Evolutionary conservation across 2,888 invertebrate genomes (phyloP), one percentile per base, ranked within the genome.

Genomic region (Drosophila helvetica): DNA sequence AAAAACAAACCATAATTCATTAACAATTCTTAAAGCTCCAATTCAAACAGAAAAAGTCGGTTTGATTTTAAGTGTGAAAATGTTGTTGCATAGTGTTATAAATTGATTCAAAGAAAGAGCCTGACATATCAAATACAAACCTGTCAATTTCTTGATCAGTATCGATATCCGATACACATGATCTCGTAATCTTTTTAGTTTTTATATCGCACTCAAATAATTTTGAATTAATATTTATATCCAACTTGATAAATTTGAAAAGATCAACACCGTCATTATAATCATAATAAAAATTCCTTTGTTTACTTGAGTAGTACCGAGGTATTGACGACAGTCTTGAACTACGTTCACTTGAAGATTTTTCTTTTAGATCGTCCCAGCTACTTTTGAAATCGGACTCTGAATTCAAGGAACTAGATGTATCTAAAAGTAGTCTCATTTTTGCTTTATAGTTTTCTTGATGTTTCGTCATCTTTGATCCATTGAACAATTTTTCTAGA

Each of bases 61-160:
- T 30, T 30, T 30, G 30, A 1, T 30, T 30, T 9, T 1, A 8
- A 27, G 6, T 4, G 27, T 27, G 9, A 8, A 27, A 27, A 27
- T 27, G 8, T 2, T 27, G 6, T 2, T 9, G 7, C 8, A 9
- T 9, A 27, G 33, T 33, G 33, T 33, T 33, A 12, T 33, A 12
- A 9, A 33, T 12, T 12, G 12, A 33, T 15, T 38, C 15, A 2
- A 38, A 2, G 6, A 1, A 4, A 38, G 15, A 1, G 3, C 15
- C 6, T 38, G 15, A 6, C 15, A 5, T 38, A 15, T 15, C 15
- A 38, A 38, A 1, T 18, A 72, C 75, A 64, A 63, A 91, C 90
- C 90, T 80, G 46, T 91, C 87, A 18, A 91, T 91, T 83, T 91
- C 90, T 52, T 89, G 90, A 48, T 91, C 91, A 4, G 85, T 76